Conservation (phyloP, 92 coral and sea anemone genomes). For the Nematostella vectensis region DNA sequence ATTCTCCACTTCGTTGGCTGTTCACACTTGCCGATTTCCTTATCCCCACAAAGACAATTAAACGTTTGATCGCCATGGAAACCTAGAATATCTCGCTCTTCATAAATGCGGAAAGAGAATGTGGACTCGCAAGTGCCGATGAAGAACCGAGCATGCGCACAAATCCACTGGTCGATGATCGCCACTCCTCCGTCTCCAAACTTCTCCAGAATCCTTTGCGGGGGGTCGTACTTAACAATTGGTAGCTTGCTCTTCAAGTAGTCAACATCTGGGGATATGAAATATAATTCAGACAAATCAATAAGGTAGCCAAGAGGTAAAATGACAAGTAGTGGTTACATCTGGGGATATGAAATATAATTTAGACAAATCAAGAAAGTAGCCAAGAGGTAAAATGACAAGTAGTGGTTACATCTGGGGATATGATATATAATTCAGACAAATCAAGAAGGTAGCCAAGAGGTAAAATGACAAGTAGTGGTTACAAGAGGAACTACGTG, state of each 20-base stretch:
- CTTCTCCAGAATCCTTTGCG: constrained; percentile 43
- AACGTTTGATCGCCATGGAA: constrained; percentile 88
- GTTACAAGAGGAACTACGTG: too few relatives aligned
- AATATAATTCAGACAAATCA: too few relatives aligned
- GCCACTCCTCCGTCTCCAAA: constrained; percentile 97
- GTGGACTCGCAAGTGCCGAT: constrained; percentile 92
- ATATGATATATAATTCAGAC: too few relatives aligned
- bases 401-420: too few relatives aligned
- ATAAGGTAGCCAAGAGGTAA: too few relatives aligned
- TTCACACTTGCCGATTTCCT: constrained; percentile 87
- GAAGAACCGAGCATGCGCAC: constrained; percentile 87
- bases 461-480: too few relatives aligned
- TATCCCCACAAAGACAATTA: constrained; percentile 90
- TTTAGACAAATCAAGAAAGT: too few relatives aligned
- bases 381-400: too few relatives aligned
- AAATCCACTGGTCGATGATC: constrained; percentile 98
- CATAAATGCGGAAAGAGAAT: constrained; percentile 91
- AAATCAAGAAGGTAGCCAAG: too few relatives aligned
- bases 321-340: too few relatives aligned
- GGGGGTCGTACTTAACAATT: constrained; percentile 66
- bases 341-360: too few relatives aligned
- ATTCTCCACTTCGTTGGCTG: constrained; percentile 96
- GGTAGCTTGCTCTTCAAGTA: constrained; percentile 75
- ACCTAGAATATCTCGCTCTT: constrained; percentile 95
- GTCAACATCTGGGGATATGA: constrained; percentile 80